Conservation (phyloP, 2,797 vertebrate species). For the Gambusia yucatana region DNA sequence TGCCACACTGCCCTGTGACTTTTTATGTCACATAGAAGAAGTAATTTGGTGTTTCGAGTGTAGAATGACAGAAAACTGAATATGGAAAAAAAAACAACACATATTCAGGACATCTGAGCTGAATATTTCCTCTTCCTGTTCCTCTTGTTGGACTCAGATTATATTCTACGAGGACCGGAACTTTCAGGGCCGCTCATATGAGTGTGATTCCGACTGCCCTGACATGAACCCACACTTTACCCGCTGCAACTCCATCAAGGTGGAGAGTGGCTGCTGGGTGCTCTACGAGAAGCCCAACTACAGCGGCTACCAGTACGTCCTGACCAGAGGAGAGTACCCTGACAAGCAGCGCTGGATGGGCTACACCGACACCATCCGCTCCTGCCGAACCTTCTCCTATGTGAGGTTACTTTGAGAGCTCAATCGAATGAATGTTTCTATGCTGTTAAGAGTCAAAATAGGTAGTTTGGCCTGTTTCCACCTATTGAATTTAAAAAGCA, state of each 20-base stretch:
- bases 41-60: not conserved
- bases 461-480: not conserved
- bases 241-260: constrained; percentile 84
- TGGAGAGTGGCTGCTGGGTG: constrained; percentile 86
- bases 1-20: not conserved
- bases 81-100: no score
- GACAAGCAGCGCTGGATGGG: constrained; percentile 87
- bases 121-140: not conserved
- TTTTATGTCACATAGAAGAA: not conserved
- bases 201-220: constrained; percentile 84
- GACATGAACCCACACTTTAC: constrained; percentile 84
- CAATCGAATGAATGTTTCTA: not conserved
- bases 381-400: constrained; percentile 81
- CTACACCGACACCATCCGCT: constrained; percentile 82
- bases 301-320: constrained; percentile 85
- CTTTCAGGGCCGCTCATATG: constrained; percentile 85
- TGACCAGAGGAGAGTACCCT: constrained; percentile 82
- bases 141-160: constrained; percentile 65
- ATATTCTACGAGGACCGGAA: constrained; percentile 86
- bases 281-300: constrained; percentile 84
- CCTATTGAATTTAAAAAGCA: not conserved
- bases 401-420: constrained; percentile 54
- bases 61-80: not conserved
- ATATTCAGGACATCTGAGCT: not conserved
- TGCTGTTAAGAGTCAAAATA: not conserved